Evolutionary conservation across 2,888 invertebrate species (phyloP).

Genomic region (Dyspetes luteomarginatus): DNA sequence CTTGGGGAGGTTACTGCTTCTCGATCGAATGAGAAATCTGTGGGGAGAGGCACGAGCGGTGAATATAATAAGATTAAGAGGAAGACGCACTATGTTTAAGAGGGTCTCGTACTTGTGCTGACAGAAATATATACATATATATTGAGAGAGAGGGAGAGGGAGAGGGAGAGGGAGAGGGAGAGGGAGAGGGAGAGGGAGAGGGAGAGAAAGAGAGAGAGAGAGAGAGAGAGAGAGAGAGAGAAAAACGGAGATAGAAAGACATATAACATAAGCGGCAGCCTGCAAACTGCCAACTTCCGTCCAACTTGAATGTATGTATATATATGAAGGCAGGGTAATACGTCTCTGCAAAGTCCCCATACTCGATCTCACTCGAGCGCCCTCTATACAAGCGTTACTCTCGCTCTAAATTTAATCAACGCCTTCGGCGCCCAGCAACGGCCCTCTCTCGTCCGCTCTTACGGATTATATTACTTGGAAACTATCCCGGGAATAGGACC

Average conservation of each 20-base stretch:
- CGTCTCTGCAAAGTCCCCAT: slow-evolving; percentile 38
- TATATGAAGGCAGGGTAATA: slow-evolving; percentile 36
- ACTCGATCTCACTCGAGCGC: slow-evolving; percentile 55
- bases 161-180: slow-evolving; percentile 2
- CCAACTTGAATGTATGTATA: slow-evolving; percentile 31
- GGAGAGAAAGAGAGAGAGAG: neutral
- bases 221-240: neutral
- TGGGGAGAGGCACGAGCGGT: neutral
- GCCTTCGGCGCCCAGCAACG: slow-evolving; percentile 48
- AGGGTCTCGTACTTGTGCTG: slow-evolving; percentile 42
- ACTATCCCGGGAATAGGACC: slow-evolving; percentile 72
- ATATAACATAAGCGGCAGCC: slow-evolving; percentile 52
- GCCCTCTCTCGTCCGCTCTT: slow-evolving; percentile 28
- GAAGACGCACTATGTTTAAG: slow-evolving; percentile 47
- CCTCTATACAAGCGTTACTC: slow-evolving; percentile 65
- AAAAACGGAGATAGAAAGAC: neutral
- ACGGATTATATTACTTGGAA: slow-evolving; percentile 76
- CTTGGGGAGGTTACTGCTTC: slow-evolving; percentile 8
- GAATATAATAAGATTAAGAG: slow-evolving; percentile 57
- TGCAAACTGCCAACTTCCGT: slow-evolving; percentile 69
- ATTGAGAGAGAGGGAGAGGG: neutral
- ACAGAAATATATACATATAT: slow-evolving; percentile 22
- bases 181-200: neutral
- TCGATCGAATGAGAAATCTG: slow-evolving; percentile 34
- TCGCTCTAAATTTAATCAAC: slow-evolving; percentile 76